Percentiles rank a stretch among this genome's conserved stretches.
Conservation (phyloP, 2,888 invertebrate genomes). For the Liodrosophila aerea region DNA sequence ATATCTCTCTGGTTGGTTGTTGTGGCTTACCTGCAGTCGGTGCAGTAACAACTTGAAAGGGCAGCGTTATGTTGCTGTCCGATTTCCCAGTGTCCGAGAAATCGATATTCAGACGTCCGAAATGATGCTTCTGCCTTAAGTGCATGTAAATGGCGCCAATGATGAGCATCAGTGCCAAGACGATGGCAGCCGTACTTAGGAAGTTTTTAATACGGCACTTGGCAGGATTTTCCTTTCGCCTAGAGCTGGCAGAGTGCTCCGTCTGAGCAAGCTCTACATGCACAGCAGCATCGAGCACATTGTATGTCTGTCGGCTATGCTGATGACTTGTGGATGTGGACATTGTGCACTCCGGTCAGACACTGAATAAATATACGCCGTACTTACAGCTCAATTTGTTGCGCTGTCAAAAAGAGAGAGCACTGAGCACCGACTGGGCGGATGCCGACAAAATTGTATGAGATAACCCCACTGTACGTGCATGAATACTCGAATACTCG, state of each 20-base stretch:
- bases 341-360: slow-evolving; percentile 13
- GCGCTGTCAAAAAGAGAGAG: slow-evolving; percentile 34
- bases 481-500: slow-evolving; percentile 1
- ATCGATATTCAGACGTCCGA: slow-evolving; percentile 62
- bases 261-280: neutral
- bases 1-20: too few relatives aligned
- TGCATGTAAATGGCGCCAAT: slow-evolving; percentile 73
- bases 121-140: slow-evolving; percentile 61
- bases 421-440: slow-evolving; percentile 13
- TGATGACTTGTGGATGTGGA: slow-evolving; percentile 18
- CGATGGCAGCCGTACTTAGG: slow-evolving; percentile 53
- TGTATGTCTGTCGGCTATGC: neutral
- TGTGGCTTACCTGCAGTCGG: slow-evolving; percentile 39
- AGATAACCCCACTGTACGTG: slow-evolving; percentile 38
- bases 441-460: neutral
- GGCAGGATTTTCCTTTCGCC: neutral
- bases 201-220: slow-evolving; percentile 30
- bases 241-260: neutral
- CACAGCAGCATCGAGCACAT: too few relatives aligned
- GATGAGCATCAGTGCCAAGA: slow-evolving; percentile 65
- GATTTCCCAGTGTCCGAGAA: neutral
- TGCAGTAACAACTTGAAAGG: slow-evolving; percentile 20
- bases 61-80: neutral
- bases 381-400: slow-evolving; percentile 16
- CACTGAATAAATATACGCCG: slow-evolving; percentile 15